Conservation (phyloP, 2,113 vertebrate species). For the Prionailurus bengalensis region DNA sequence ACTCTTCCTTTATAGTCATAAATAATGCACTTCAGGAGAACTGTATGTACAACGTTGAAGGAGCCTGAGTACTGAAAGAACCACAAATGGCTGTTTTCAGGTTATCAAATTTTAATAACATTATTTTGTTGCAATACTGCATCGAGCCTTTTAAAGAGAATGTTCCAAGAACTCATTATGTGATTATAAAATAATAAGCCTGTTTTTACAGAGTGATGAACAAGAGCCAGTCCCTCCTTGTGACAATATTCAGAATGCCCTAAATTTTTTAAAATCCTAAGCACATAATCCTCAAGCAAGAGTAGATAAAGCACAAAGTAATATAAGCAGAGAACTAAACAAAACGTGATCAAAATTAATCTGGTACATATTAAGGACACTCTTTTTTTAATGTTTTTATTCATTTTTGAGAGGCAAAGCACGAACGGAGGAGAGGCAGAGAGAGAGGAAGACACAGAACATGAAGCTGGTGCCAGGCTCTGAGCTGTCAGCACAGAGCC, state of each 20-base stretch:
- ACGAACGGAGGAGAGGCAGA: too few relatives aligned
- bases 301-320: background rate
- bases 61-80: constrained; percentile 65
- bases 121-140: constrained; percentile 50
- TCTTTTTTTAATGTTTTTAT: too few relatives aligned
- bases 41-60: constrained; percentile 48
- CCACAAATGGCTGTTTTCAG: constrained; percentile 76
- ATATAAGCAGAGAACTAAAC: background rate
- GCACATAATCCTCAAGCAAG: background rate
- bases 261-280: background rate
- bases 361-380: background rate
- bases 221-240: background rate
- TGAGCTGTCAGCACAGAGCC: too few relatives aligned
- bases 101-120: constrained; percentile 81
- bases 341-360: background rate
- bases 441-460: too few relatives aligned
- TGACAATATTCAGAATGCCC: background rate
- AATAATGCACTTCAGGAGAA: constrained; percentile 69
- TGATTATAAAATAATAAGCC: constrained; percentile 67
- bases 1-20: constrained; percentile 57
- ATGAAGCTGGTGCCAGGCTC: too few relatives aligned
- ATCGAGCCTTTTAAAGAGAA: constrained; percentile 61
- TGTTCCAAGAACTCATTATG: constrained; percentile 69
- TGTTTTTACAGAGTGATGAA: background rate
- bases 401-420: too few relatives aligned